Evolutionary conservation across 2,888 invertebrate genomes (phyloP), one percentile per base, ranked within the genome.

Genomic region (Euplagia quadripunctaria): DNA sequence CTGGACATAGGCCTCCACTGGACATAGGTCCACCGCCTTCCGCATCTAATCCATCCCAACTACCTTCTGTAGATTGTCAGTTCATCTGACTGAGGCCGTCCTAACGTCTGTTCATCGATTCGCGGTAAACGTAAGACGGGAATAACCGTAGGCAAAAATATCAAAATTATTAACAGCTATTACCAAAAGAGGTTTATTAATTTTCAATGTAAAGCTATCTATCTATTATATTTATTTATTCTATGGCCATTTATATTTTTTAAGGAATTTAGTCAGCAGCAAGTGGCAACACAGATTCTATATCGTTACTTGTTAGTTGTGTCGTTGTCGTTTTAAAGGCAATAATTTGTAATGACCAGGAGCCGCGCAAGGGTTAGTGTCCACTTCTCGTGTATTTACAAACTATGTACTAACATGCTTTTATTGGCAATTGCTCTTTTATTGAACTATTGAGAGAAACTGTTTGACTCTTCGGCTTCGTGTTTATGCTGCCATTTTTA

Each of bases 341-440:
- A 71, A 73, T 76, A 66, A 77, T 75, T 74, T 74, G 65, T 77
- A 67, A 70, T 70, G 49, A 67, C 64, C 41, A 74, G 64, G 63
- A 68, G 71, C 68, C 41, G 66, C 58, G 55, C 43, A 42, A 63
- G n/a, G 74, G 71, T 79, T 76, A 81, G 75, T 74, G 72, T 79
- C 81, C 74, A 64, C 69, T 51, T 71, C 51, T 64, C 68, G 31
- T 74, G 74, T 43, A 61, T 70, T 70, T 61, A 70, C 68, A 12
- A 72, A 81, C 78, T 79, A 74, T 76, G 82, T 77, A 63, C 82
- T 82, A 66, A 82, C 67, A 52, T 20, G 17, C 5, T 73, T 82
- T 82, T 79, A 82, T 49, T 74, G 7, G 76, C 73, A 64, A 81
- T 82, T 74, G 14, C 73, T 70, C 7, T 63, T 82, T 82, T 82